These are phyloP conservation scores for Myzus persicae DNA, from an alignment of 1,140 invertebrate species.

Conservation along the genomic window DNA sequence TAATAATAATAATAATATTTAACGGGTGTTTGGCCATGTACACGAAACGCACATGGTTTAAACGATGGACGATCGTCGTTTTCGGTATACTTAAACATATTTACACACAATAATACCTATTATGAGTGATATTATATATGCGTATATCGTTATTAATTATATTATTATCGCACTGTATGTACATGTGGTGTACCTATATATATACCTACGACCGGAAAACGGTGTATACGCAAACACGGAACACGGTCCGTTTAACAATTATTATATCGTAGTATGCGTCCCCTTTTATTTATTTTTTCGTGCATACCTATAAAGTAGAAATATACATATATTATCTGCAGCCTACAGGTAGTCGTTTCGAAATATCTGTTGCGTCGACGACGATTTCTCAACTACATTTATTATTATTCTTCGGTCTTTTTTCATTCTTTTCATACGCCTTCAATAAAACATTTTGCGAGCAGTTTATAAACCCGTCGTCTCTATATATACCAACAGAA, in stretches of 20 bases:
- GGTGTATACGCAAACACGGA: slow-evolving; percentile 29
- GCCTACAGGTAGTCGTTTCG: slow-evolving; percentile 23
- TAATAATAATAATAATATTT: neutral
- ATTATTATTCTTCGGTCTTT: slow-evolving; percentile 18
- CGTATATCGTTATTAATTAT: neutral
- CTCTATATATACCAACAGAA: neutral
- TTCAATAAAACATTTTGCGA: slow-evolving; percentile 57
- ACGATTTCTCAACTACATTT: slow-evolving; percentile 50
- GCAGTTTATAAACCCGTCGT: slow-evolving; percentile 49
- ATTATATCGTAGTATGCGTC: neutral
- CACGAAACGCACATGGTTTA: neutral
- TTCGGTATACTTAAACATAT: neutral
- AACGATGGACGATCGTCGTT: neutral
- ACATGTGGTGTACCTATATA: neutral
- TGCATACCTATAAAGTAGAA: neutral
- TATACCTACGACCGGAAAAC: neutral
- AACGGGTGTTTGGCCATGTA: neutral
- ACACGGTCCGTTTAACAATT: slow-evolving; percentile 49
- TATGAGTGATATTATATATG: neutral
- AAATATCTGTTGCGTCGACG: slow-evolving; percentile 36
- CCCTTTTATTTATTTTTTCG: slow-evolving; percentile 37
- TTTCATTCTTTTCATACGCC: neutral
- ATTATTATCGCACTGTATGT: neutral
- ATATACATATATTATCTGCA: neutral
- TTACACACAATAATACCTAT: neutral